Conservation (phyloP, 2,888 invertebrate genomes). For the Ennomos fuscantarius region DNA sequence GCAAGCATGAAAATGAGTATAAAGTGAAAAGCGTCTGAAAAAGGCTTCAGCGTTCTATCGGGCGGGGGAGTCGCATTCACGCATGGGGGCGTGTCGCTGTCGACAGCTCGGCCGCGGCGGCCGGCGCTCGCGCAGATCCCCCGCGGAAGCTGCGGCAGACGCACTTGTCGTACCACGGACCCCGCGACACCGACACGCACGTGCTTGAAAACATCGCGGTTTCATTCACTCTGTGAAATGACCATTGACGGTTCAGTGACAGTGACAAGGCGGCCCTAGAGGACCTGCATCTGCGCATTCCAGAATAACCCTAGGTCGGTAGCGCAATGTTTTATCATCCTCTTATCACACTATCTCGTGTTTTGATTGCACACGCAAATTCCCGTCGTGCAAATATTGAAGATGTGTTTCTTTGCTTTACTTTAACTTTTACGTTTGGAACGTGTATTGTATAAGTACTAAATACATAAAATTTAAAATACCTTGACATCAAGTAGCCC, state of each 20-base stretch:
- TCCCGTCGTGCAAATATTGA: conserved; percentile 59
- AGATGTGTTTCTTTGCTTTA: conserved; percentile 15
- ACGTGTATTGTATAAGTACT: conserved; percentile 5
- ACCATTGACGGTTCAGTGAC: conserved; percentile 71
- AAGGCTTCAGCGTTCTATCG: conserved; percentile 68
- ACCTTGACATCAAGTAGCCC: conserved; percentile 2
- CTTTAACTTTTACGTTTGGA: conserved; percentile 4
- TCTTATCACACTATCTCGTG: conserved; percentile 66
- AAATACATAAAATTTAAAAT: conserved; percentile 15
- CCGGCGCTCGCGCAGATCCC: conserved; percentile 61
- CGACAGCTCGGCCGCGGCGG: conserved; percentile 24
- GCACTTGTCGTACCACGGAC: conserved; percentile 62
- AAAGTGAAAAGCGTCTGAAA: conserved; percentile 54
- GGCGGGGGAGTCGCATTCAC: conserved; percentile 73
- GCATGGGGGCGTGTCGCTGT: conserved; percentile 67
- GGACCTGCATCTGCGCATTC: conserved; percentile 58
- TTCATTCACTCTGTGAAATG: conserved; percentile 58
- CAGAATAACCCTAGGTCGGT: conserved; percentile 76
- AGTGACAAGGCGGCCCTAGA: conserved; percentile 57
- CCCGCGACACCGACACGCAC: conserved; percentile 45
- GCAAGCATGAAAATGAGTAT: conserved; percentile 7
- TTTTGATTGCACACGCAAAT: conserved; percentile 67
- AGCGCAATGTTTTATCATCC: conserved; percentile 60
- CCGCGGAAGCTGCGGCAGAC: conserved; percentile 77
- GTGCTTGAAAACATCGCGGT: conserved; percentile 46